Base-by-base conservation (phyloP, 2,797 vertebrate genomes). In the Chloroceryle amazona region DNA sequence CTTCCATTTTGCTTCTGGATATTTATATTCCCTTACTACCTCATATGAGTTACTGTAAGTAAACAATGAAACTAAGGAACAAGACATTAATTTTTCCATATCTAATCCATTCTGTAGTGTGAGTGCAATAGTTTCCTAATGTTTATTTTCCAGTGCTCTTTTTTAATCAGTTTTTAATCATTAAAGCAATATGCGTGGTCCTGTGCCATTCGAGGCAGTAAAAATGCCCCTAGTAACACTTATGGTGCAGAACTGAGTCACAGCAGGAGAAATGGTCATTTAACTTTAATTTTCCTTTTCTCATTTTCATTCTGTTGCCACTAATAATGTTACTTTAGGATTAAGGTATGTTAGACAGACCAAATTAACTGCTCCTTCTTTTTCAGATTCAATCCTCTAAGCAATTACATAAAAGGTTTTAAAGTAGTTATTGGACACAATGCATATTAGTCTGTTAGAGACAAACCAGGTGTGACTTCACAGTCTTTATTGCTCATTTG, bases 391-490 rank as follows among this genome's bases (percentile, higher is more conserved):
- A 93, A 22, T 63, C 54, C 12, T 86, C 62, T 62, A 81, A 72
- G 54, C 51, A 75, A 66, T 84, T 81, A 66, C 13, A 19, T 75
- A 37, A 14, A 73, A 86, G 29, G 47, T 90, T 51, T 79, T 92
- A 47, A 92, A 61, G 14, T 75, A n/a, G 21, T 88, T 81, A 29
- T 84, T 46, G 49, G 62, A 55, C 62, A 52, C 39, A 75, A 55
- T 16, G 9, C 11, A 17, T 89, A 33, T 73, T 94, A 90, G 39
- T 62, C 66, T 2, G 1, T 33, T 66, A 68, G 72, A 89, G 35
- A 70, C 60, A 95, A 94, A 72, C 54, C 73, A 93, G 73, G 86
- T 94, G n/a, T 92, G 51, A 75, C 22, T 66, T 81, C 68, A 39
- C 41, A 75, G 54, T 33, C 23, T 84, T 51, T 55, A 51, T 51